phyloP scores from a whole-genome alignment of 2,888 invertebrate genomes.

The Formica aserva region DNA sequence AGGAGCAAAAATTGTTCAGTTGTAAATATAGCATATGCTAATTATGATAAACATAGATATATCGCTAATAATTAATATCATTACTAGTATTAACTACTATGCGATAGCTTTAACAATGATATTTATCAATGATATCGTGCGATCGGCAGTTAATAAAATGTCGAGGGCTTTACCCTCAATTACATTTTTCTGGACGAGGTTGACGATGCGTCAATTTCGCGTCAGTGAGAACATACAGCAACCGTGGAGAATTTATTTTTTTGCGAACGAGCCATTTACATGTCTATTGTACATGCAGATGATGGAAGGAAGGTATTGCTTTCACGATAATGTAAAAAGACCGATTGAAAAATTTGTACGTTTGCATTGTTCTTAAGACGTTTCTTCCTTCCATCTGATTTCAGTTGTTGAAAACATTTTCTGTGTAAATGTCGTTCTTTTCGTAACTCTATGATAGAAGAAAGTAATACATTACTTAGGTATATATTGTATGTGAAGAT shows the following conservation, averaged over 20 bases:
- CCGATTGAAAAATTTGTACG: conserved; percentile 16
- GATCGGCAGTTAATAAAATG: conserved; percentile 73
- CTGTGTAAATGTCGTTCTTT: conserved; percentile 64
- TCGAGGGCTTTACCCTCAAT: conserved; percentile 63
- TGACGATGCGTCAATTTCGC: conserved; percentile 19
- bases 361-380: conserved; percentile 36
- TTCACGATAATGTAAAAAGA: conserved; percentile 34
- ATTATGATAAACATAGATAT: conserved; percentile 79
- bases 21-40: conserved; percentile 84
- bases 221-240: conserved; percentile 13
- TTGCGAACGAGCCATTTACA: conserved; percentile 31
- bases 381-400: conserved; percentile 32
- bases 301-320: conserved; percentile 32
- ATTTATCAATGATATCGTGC: conserved; percentile 74
- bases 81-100: conserved; percentile 81
- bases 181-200: conserved; percentile 59
- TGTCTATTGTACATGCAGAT: conserved; percentile 39
- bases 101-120: conserved; percentile 82
- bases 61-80: conserved; percentile 80
- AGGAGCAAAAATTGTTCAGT: conserved; percentile 80
- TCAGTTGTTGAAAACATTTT: conserved; percentile 27
- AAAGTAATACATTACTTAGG: conserved; percentile 65
- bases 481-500: conserved; percentile 68
- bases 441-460: conserved; percentile 56
- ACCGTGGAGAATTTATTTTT: conserved; percentile 51